Evolutionary conservation across 37 sponge, comb jelly and placozoan genomes (phyloP).

Genomic region (Haliclona indistincta): DNA sequence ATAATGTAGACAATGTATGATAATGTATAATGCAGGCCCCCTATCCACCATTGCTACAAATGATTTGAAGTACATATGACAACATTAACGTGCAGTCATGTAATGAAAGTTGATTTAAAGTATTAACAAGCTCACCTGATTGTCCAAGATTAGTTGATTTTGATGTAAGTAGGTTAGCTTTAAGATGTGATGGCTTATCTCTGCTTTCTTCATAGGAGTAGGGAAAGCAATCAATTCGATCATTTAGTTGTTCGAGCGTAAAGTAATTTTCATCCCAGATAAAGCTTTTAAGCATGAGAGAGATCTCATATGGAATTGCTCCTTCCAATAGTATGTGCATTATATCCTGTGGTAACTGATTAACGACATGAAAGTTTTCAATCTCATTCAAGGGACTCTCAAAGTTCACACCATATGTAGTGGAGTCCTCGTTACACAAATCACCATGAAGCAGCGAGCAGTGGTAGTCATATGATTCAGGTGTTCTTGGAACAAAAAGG

Average conservation of each 20-base stretch:
- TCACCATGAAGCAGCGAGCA: conserved; percentile 23
- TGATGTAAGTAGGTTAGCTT: neutral
- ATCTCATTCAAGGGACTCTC: conserved; percentile 29
- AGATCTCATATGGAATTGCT: conserved; percentile 10
- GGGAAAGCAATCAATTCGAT: conserved; percentile 15
- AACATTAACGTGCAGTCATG: too few species aligned
- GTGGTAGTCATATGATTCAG: conserved; percentile 25
- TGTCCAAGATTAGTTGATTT: neutral
- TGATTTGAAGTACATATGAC: too few species aligned
- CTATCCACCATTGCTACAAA: too few species aligned
- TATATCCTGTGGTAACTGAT: conserved; percentile 54
- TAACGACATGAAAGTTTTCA: conserved; percentile 44
- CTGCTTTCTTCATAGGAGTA: conserved; percentile 17
- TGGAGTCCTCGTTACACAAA: conserved; percentile 9
- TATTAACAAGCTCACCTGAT: too few species aligned
- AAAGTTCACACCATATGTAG: conserved; percentile 38
- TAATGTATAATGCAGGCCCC: too few species aligned
- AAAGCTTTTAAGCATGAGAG: conserved; percentile 16
- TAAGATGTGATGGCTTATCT: conserved; percentile 21
- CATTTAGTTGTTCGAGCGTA: conserved; percentile 27
- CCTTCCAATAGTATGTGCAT: conserved; percentile 60
- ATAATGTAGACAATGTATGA: too few species aligned
- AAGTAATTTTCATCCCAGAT: conserved; percentile 2
- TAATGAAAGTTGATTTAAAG: too few species aligned
- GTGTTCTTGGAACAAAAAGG: neutral